Evolutionary conservation across 2,113 vertebrate species (phyloP).

Genomic region (Jaculus jaculus): DNA sequence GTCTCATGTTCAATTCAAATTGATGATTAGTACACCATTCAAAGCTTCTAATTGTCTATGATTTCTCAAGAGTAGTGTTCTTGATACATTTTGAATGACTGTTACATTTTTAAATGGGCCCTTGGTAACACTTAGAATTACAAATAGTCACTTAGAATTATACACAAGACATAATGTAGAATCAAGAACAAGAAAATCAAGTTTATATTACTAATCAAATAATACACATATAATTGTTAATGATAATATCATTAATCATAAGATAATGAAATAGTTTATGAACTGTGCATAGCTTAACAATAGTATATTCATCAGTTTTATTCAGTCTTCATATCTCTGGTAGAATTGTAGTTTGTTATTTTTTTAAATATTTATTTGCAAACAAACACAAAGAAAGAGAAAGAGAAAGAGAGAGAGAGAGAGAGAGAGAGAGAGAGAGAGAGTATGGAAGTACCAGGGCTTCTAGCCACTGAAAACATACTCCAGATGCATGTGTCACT

Average conservation of each 20-base stretch:
- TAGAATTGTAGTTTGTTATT: background rate
- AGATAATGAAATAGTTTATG: background rate
- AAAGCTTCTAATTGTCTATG: background rate
- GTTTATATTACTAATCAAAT: conserved; percentile 1
- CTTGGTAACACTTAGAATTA: background rate
- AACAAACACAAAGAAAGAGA: too few species aligned
- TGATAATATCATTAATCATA: background rate
- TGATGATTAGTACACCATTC: background rate
- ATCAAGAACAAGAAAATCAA: background rate
- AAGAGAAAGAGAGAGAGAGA: too few species aligned
- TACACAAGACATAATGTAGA: background rate
- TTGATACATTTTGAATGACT: background rate
- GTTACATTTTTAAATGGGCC: background rate
- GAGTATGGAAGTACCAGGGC: too few species aligned
- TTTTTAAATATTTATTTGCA: too few species aligned
- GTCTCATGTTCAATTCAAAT: background rate
- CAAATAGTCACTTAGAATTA: background rate
- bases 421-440: too few species aligned
- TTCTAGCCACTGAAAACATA: too few species aligned
- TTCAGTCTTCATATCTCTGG: background rate
- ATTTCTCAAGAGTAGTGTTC: background rate
- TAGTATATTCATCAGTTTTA: background rate
- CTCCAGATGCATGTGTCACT: too few species aligned
- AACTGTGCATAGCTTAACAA: background rate
- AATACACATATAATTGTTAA: background rate